Evolutionary conservation across 2,797 vertebrate species (phyloP), one percentile per base, ranked within the genome.

Genomic region (Artibeus jamaicensis): DNA sequence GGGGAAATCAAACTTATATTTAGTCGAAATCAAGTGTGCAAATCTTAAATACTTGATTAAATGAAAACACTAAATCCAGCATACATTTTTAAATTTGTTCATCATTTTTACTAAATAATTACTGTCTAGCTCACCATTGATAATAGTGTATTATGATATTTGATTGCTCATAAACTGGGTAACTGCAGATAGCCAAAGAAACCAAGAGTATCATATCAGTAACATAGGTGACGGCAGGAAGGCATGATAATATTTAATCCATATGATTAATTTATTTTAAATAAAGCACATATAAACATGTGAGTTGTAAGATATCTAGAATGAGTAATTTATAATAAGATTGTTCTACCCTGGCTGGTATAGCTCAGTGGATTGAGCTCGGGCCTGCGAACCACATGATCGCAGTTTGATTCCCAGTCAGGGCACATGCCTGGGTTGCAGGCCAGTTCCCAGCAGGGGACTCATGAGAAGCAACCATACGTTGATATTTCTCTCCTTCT

Each of bases 161-260:
- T 91, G 78, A 24, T 59, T 94, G 59, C 90, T 86, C 32, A 93
- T 76, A 62, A 74, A 89, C 32, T 65, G 21, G 48, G 16, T 34
- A 95, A 62, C 48, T 90, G 19, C 14, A 87, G 37, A 67, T 74
- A 91, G 87, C 32, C 78, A 97, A 96, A 95, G 90, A 84, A 92
- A 71, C 55, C 55, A 96, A 87, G 37, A 88, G 29, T 62, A 67
- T 68, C 22, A 91, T 62, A 67, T 78, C 26, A 92, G 44, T 86
- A 89, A 97, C 93, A 73, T 78, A 76, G 29, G 39, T 55, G 65
- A 92, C 48, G 46, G 22, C 68, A 48, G 8, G 32, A 62, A 79
- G 11, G 18, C 32, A 78, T 32, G 70, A 12, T 32, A 81, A 50
- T 65, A 70, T 53, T 93, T 78, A 91, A 37, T 83, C 71, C 44